phyloP scores from a whole-genome alignment of 1,140 invertebrate species.

The Mycetomoellerius zeteki region DNA sequence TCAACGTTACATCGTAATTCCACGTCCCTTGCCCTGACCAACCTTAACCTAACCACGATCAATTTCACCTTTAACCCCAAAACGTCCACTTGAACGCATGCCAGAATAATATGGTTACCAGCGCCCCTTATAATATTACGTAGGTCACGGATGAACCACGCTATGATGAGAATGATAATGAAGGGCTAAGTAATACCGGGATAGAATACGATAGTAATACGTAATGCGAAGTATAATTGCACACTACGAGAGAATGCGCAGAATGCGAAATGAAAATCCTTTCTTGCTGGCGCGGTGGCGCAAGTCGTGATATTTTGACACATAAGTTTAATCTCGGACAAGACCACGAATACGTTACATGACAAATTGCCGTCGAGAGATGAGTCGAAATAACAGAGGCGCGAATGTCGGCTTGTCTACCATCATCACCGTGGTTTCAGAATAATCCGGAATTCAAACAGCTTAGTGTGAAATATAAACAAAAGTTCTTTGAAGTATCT shows the following conservation, averaged over 20 bases:
- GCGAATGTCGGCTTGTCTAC: neutral
- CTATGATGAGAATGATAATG: constrained; percentile 47
- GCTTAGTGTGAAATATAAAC: constrained; percentile 53
- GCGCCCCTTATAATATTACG: constrained; percentile 39
- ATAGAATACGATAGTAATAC: neutral
- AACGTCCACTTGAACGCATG: constrained; percentile 78
- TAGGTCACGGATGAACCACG: constrained; percentile 38
- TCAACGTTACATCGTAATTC: constrained; percentile 70
- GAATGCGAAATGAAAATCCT: neutral
- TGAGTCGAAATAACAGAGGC: neutral
- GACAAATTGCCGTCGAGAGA: neutral
- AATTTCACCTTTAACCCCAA: constrained; percentile 57
- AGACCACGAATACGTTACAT: neutral
- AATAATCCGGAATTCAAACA: constrained; percentile 38
- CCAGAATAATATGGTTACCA: constrained; percentile 73
- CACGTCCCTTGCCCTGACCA: constrained; percentile 12
- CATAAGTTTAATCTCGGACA: constrained; percentile 16
- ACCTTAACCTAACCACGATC: constrained; percentile 51
- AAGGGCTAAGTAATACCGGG: constrained; percentile 16
- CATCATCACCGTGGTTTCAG: constrained; percentile 3
- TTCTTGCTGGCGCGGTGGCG: neutral
- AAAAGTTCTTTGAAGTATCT: neutral
- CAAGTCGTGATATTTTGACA: neutral
- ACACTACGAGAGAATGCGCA: neutral
- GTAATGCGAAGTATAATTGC: neutral